phyloP scores from a whole-genome alignment of 2,888 invertebrate genomes.

The Crioceris asparagi region DNA sequence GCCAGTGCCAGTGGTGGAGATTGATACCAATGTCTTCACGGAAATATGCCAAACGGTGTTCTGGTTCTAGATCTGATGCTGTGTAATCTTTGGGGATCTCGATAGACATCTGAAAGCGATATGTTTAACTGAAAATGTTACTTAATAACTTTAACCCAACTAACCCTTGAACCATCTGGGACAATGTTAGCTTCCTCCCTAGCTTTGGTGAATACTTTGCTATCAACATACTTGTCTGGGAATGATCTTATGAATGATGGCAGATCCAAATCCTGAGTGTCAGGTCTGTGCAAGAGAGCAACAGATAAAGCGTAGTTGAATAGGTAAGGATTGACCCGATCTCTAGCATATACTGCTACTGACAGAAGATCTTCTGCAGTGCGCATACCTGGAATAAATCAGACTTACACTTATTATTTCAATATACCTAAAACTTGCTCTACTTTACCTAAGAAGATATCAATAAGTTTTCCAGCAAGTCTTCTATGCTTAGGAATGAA shows the following conservation, averaged over 20 bases:
- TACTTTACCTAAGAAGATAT: constrained; percentile 54
- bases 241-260: constrained; percentile 69
- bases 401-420: too few relatives aligned
- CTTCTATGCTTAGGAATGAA: constrained; percentile 62
- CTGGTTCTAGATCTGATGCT: constrained; percentile 61
- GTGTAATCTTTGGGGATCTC: constrained; percentile 65
- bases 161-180: constrained; percentile 49
- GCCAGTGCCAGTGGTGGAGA: constrained; percentile 89
- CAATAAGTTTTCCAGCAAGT: constrained; percentile 60
- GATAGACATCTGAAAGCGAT: constrained; percentile 45
- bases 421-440: too few relatives aligned
- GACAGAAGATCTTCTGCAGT: constrained; percentile 60
- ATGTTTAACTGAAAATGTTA: not conserved
- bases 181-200: constrained; percentile 58
- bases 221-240: constrained; percentile 73
- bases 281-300: constrained; percentile 60
- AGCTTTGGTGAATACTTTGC: constrained; percentile 57
- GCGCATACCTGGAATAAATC: constrained; percentile 28
- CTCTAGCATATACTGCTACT: constrained; percentile 56
- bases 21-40: constrained; percentile 78
- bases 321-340: constrained; percentile 66
- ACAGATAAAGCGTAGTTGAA: constrained; percentile 73
- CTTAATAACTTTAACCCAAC: too few relatives aligned
- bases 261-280: constrained; percentile 57
- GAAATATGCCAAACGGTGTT: constrained; percentile 75